Evolutionary conservation across 1,140 invertebrate species (phyloP).

Genomic region (Hyphantria cunea): DNA sequence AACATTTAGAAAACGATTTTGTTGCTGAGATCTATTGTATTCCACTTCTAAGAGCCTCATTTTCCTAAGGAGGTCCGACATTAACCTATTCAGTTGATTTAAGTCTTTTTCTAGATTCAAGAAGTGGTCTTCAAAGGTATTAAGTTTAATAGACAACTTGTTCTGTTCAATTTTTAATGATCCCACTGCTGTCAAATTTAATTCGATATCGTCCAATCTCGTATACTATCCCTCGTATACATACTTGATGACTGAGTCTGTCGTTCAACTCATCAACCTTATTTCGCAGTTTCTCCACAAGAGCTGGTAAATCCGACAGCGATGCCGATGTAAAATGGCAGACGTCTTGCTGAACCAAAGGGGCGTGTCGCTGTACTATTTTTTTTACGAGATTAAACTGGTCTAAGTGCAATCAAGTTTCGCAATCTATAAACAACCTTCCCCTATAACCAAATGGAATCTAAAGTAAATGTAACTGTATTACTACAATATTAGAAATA

Average conservation of each 20-base stretch:
- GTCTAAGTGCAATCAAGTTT: too few relatives aligned
- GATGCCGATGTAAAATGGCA: too few relatives aligned
- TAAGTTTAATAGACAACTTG: neutral
- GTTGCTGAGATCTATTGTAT: conserved; percentile 1
- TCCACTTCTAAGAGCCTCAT: neutral
- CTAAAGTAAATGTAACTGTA: too few relatives aligned
- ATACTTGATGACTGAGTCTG: neutral
- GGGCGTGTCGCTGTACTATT: too few relatives aligned
- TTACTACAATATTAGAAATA: too few relatives aligned
- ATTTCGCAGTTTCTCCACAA: too few relatives aligned
- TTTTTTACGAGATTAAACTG: too few relatives aligned
- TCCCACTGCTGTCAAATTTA: neutral
- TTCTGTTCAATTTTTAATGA: neutral
- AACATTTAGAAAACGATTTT: too few relatives aligned
- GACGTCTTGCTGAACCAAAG: too few relatives aligned
- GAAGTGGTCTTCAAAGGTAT: neutral
- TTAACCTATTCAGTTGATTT: neutral
- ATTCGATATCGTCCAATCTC: neutral
- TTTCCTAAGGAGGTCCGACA: neutral
- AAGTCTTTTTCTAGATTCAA: neutral
- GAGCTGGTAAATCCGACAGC: too few relatives aligned
- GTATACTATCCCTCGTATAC: neutral
- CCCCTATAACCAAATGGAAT: too few relatives aligned
- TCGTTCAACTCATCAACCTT: neutral
- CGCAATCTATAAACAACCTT: too few relatives aligned